These are phyloP conservation scores for Pocillopora meandrina DNA, from an alignment of 92 coral and sea anemone genomes.

Conservation along the genomic window DNA sequence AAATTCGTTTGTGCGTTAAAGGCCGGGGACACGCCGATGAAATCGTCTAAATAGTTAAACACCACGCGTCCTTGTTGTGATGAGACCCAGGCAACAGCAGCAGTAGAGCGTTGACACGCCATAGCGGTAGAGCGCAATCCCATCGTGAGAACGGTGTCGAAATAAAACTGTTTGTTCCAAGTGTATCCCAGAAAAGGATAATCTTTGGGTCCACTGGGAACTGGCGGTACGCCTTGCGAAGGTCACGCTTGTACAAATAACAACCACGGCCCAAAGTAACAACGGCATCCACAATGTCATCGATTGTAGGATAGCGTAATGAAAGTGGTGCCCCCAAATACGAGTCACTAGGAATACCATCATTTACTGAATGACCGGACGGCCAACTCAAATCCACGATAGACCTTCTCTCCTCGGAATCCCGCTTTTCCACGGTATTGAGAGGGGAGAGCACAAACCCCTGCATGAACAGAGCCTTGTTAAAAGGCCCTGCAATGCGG, in stretches of 20 bases:
- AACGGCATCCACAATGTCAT: slow-evolving; percentile 16
- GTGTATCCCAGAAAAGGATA: neutral
- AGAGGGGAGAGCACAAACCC: neutral
- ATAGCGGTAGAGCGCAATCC: slow-evolving; percentile 32
- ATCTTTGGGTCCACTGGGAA: slow-evolving; percentile 14
- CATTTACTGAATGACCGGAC: slow-evolving; percentile 42
- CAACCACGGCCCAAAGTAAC: slow-evolving; percentile 26
- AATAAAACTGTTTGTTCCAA: neutral
- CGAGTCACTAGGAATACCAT: slow-evolving; percentile 32
- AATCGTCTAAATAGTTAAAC: slow-evolving; percentile 31
- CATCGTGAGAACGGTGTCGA: slow-evolving; percentile 21
- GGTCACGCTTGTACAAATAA: slow-evolving; percentile 8
- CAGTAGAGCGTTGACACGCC: slow-evolving; percentile 26
- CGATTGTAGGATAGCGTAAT: slow-evolving; percentile 23
- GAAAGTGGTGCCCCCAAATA: slow-evolving; percentile 23
- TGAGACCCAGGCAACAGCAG: slow-evolving; percentile 26
- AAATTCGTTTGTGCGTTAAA: neutral
- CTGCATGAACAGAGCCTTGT: slow-evolving; percentile 1
- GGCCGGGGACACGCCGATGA: slow-evolving; percentile 15
- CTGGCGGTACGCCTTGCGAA: slow-evolving; percentile 29
- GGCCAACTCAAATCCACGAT: slow-evolving; percentile 54
- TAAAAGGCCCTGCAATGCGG: slow-evolving; percentile 3
- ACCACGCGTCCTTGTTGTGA: slow-evolving; percentile 19
- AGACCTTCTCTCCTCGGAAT: slow-evolving; percentile 21
- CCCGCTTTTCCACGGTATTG: neutral